These are phyloP conservation scores for Macrophya alboannulata DNA, from an alignment of 2,888 invertebrate species.

Conservation along the genomic window DNA sequence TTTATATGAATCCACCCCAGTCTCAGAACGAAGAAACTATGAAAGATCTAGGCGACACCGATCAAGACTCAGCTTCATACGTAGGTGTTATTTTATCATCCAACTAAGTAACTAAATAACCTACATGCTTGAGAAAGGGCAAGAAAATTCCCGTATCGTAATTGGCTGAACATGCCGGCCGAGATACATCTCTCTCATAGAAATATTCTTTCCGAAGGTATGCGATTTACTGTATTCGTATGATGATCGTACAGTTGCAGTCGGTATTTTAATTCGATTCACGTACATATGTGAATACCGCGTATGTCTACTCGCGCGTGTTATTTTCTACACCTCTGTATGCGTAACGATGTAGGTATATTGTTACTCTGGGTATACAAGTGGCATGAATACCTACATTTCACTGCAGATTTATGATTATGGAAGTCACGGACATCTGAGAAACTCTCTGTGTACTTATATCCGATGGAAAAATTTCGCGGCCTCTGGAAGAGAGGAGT, in stretches of 20 bases:
- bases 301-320: not conserved
- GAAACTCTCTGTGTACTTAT: not conserved
- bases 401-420: not conserved
- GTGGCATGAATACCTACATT: not conserved
- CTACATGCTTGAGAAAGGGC: slow-evolving; percentile 9
- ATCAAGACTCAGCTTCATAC: not conserved
- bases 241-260: slow-evolving; percentile 1
- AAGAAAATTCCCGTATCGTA: slow-evolving; percentile 35
- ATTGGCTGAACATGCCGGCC: slow-evolving; percentile 28
- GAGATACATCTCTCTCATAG: not conserved
- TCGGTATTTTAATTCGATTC: slow-evolving; percentile 49
- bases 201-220: not conserved
- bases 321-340: not conserved
- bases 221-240: slow-evolving; percentile 33
- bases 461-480: slow-evolving; percentile 13
- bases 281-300: slow-evolving; percentile 9
- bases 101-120: not conserved
- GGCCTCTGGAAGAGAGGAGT: slow-evolving; percentile 31
- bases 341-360: not conserved
- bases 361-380: slow-evolving; percentile 8
- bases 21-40: not conserved
- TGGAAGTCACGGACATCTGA: slow-evolving; percentile 29
- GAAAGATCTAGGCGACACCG: not conserved
- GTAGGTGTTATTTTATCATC: not conserved
- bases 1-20: slow-evolving; percentile 8